Conservation (phyloP, 2,797 vertebrate genomes). For the Gambelia wislizenii region DNA sequence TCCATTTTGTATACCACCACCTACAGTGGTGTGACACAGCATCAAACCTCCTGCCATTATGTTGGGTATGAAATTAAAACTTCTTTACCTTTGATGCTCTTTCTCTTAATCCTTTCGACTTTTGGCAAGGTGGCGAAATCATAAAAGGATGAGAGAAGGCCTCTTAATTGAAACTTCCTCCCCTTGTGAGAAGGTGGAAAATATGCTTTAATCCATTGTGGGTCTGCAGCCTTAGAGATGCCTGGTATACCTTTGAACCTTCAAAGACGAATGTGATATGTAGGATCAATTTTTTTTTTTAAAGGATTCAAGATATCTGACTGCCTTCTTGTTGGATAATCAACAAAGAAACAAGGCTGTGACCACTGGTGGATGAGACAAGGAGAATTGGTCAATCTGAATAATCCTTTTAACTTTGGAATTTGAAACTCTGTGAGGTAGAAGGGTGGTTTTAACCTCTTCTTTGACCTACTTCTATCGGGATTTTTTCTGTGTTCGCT, state of each 20-base stretch:
- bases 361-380: background rate
- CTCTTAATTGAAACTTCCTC: background rate
- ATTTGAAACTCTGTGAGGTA: fast-evolving
- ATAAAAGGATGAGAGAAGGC: background rate
- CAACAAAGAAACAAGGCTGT: background rate
- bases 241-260: background rate
- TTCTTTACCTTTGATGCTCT: background rate
- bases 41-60: slow-evolving; percentile 8
- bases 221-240: background rate
- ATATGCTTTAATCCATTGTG: slow-evolving; percentile 12
- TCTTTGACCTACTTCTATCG: fast-evolving
- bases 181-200: background rate
- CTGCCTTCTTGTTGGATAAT: background rate
- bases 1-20: background rate
- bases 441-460: background rate
- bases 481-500: background rate
- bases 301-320: background rate
- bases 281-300: background rate
- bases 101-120: background rate
- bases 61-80: background rate
- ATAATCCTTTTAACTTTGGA: background rate
- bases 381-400: background rate
- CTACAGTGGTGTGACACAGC: background rate
- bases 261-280: slow-evolving; percentile 14
- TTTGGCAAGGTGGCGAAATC: background rate